Conservation (phyloP, 92 coral and sea anemone species). For the Parazoanthus darwini region DNA sequence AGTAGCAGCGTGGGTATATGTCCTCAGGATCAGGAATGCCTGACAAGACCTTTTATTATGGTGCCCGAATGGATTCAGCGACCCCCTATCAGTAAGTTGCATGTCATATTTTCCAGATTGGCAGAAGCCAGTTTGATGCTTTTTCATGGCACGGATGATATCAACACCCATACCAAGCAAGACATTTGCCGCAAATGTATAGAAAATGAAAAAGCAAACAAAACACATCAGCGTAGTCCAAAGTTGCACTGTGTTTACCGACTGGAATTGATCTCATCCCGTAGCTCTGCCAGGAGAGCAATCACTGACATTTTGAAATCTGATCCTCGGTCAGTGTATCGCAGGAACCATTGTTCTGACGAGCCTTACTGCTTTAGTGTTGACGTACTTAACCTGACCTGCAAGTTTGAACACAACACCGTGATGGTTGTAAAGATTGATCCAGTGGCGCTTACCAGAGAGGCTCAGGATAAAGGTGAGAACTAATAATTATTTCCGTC, state of each 20-base stretch:
- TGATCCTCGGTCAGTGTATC: constrained; percentile 68
- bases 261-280: constrained; percentile 52
- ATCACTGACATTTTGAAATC: constrained; percentile 54
- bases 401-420: constrained; percentile 48
- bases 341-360: constrained; percentile 55
- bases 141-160: constrained; percentile 55
- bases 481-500: too few species aligned
- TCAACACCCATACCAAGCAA: not conserved
- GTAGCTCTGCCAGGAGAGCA: constrained; percentile 51
- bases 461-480: constrained; percentile 4
- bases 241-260: constrained; percentile 44
- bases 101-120: constrained; percentile 41
- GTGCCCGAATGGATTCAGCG: constrained; percentile 59
- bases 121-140: constrained; percentile 48
- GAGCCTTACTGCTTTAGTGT: constrained; percentile 62
- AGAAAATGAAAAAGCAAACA: constrained; percentile 20
- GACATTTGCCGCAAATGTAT: constrained; percentile 17
- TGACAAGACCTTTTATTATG: not conserved
- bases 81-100: constrained; percentile 52
- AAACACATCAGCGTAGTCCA: not conserved
- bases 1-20: not conserved
- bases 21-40: not conserved
- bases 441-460: constrained; percentile 30
- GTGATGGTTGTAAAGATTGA: constrained; percentile 56
- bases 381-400: constrained; percentile 61